These are phyloP conservation scores for Melangyna quadrimaculata DNA, from an alignment of 2,888 invertebrate genomes.

Conservation along the genomic window DNA sequence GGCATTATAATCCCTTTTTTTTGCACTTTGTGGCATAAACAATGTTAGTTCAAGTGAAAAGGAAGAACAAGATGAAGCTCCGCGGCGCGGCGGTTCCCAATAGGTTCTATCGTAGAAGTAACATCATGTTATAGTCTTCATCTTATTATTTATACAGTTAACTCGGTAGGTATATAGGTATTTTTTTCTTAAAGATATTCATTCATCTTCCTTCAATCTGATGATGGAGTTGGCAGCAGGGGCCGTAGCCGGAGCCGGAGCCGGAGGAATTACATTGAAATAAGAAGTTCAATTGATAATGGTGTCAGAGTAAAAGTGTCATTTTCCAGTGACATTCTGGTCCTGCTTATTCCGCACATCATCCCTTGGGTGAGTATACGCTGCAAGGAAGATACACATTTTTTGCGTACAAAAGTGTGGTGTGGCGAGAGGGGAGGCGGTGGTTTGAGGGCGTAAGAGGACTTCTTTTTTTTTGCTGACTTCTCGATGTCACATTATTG, in stretches of 20 bases:
- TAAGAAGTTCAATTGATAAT: constrained; percentile 63
- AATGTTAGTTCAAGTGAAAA: constrained; percentile 63
- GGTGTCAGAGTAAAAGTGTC: constrained; percentile 57
- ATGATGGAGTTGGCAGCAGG: neutral
- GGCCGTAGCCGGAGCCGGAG: too few relatives aligned
- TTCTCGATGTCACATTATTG: constrained; percentile 46
- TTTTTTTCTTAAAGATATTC: constrained; percentile 13
- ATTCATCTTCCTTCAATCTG: neutral
- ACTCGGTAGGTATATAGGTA: too few relatives aligned
- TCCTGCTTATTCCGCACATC: neutral
- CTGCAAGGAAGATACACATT: constrained; percentile 51
- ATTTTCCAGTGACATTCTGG: constrained; percentile 54
- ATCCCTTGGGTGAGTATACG: neutral
- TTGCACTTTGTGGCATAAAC: constrained; percentile 66
- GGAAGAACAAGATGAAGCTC: constrained; percentile 23
- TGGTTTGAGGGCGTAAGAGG: neutral
- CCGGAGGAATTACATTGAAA: neutral
- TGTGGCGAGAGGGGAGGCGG: too few relatives aligned
- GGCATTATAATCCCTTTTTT: constrained; percentile 60
- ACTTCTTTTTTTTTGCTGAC: neutral
- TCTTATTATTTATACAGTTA: constrained; percentile 21
- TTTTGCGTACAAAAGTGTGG: constrained; percentile 29
- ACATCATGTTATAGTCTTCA: constrained; percentile 30
- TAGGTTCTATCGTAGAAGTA: neutral
- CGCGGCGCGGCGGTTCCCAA: neutral